A percentile compares a stretch with the other conserved stretches of the same genome.
These are phyloP conservation scores for Drosophila cardini DNA, from an alignment of 1,140 invertebrate genomes.

Conservation along the genomic window DNA sequence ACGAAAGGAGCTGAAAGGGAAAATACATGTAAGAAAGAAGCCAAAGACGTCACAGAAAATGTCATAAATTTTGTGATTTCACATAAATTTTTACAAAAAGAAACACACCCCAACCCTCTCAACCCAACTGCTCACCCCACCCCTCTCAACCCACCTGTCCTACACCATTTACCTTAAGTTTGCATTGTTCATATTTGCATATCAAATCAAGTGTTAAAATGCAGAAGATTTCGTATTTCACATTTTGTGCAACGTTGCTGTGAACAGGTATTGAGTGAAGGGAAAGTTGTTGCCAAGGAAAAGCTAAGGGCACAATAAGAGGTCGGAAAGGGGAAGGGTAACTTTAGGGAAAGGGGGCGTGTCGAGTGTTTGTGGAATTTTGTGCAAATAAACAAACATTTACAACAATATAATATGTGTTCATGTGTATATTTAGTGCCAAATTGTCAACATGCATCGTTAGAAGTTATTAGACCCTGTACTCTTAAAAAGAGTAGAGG, in stretches of 20 bases:
- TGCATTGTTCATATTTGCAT: constrained; percentile 77
- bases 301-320: not conserved
- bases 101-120: not conserved
- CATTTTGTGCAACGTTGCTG: constrained; percentile 50
- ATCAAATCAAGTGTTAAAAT: constrained; percentile 82
- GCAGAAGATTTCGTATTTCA: constrained; percentile 57
- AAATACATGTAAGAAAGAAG: constrained; percentile 8
- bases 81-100: constrained; percentile 61
- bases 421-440: constrained; percentile 4
- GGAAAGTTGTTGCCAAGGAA: not conserved
- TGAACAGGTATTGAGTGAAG: constrained; percentile 12
- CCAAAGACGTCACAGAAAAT: constrained; percentile 46
- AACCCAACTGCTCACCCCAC: too few species aligned
- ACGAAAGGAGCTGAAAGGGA: not conserved
- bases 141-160: not conserved
- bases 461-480: too few species aligned
- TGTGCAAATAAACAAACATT: constrained; percentile 51
- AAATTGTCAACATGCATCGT: constrained; percentile 3
- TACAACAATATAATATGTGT: constrained; percentile 24
- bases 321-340: not conserved
- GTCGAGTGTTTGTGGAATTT: constrained; percentile 7
- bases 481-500: too few species aligned
- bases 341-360: not conserved
- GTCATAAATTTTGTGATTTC: constrained; percentile 79
- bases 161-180: constrained; percentile 14